Evolutionary conservation across 1,140 invertebrate species (phyloP), one percentile per base, ranked within the genome.

Genomic region (Ridgeia piscesae): DNA sequence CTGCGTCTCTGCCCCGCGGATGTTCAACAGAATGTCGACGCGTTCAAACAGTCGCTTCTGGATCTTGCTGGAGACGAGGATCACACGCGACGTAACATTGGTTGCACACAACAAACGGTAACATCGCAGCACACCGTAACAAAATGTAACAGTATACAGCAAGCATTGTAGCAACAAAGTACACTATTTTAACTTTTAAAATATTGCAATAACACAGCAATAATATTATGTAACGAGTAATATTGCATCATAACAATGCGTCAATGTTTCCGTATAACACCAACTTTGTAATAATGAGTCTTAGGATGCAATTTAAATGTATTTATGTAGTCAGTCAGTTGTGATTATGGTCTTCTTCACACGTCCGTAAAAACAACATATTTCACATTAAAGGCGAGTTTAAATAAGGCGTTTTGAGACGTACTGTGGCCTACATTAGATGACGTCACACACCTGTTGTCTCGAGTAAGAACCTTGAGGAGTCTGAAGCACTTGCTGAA

Each of bases 1-100:
- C 92, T 95, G 94, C 9, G 94, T 35, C 90, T 94, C 94, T 6
- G 94, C 95, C 17, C 95, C 95, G 93, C 95, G 93, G 34, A 94
- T 94, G 11, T 93, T 93, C 92, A 96, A 91, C 1, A 96, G 35
- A 90, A 95, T 91, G 92, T 96, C 95, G n/a, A 95, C 92, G 35
- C 95, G 50, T 91, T 95, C 94, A 94, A 95, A 95, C 91, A 95
- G 92, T 27, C 95, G 94, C 91, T 93, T 92, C 91, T 95, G 95
- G 33, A 95, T 94, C 14, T 77, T 77, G 58, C 58, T 77, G 17
- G 4, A 6, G 42, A 42, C 42, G 11, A 42, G 4, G 0, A 14
- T 77, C 58, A 77, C 8, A 77, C 2, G 58, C 2, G 27, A 77
- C 17, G 58, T 77, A 77, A 31, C 58, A 77, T 17, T n/a, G n/a